These are phyloP conservation scores for Paralichthys olivaceus DNA, from an alignment of 2,113 vertebrate species.

Conservation along the genomic window DNA sequence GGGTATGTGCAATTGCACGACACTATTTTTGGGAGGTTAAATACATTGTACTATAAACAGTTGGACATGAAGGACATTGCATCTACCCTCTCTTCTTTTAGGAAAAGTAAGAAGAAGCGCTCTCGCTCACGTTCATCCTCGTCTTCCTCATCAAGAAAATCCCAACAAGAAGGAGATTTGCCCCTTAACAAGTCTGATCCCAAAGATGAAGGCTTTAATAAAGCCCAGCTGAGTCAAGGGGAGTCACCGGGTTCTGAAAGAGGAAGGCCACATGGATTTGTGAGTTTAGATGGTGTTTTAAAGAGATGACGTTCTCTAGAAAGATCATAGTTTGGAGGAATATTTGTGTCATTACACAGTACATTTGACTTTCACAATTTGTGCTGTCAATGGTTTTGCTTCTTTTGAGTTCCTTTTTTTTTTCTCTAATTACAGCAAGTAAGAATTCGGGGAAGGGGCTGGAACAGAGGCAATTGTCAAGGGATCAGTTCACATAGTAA, in stretches of 20 bases:
- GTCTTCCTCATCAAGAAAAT: slow-evolving; percentile 84
- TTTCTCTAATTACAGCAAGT: slow-evolving; percentile 83
- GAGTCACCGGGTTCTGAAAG: slow-evolving; percentile 86
- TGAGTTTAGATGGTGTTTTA: slow-evolving; percentile 79
- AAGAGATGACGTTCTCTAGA: neutral
- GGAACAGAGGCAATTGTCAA: slow-evolving; percentile 90
- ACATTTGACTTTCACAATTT: neutral
- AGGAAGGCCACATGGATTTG: slow-evolving; percentile 87
- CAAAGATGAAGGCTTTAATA: slow-evolving; percentile 86
- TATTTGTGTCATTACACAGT: neutral
- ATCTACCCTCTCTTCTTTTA: slow-evolving; percentile 59
- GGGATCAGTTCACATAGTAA: slow-evolving; percentile 85
- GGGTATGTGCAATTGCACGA: slow-evolving; percentile 77
- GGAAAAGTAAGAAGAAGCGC: slow-evolving; percentile 90
- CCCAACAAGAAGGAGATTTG: slow-evolving; percentile 84
- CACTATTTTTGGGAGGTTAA: neutral
- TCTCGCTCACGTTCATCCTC: slow-evolving; percentile 92
- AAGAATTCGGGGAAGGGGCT: slow-evolving; percentile 90
- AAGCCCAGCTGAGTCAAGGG: slow-evolving; percentile 83
- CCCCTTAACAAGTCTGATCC: slow-evolving; percentile 85
- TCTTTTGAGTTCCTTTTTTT: neutral
- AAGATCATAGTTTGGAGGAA: neutral
- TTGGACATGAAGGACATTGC: slow-evolving; percentile 5
- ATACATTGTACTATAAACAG: neutral
- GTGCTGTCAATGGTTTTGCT: neutral